Base-by-base conservation (phyloP, 2,888 invertebrate species). In the Agrotis ipsilon region DNA sequence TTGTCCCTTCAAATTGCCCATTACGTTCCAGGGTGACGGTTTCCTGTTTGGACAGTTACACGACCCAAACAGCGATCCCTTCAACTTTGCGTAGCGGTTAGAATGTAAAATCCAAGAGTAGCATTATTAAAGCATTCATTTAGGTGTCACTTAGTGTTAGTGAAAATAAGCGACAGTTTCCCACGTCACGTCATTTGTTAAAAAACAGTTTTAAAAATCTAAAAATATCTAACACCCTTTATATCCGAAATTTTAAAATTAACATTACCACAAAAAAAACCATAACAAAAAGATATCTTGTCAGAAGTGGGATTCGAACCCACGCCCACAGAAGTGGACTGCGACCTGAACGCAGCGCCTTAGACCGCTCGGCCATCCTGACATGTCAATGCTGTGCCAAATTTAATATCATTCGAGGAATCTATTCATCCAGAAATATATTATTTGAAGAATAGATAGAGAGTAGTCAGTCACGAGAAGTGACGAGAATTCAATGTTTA, bases 281-380 rank as follows among this genome's bases (percentile, higher is more conserved):
- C 5, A 49, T 1, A 9, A 45, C 61, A 74, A 74, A 75, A 75
- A 75, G 19, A 0, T 0, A 0, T 11, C 1, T 49, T 75, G 75
- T 75, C 75, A 75, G 75, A 75, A 75, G 75, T 75, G 75, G 75
- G 75, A 75, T 75, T 75, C 75, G 75, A 75, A 75, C 75, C 75
- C 75, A 75, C 75, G 75, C 75, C 75, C 75, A 75, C 75, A 75
- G 75, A 75, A 75, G 75, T 75, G 75, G 75, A 75, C 75, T 75
- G 75, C 75, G 75, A 75, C 75, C 75, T 75, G 75, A 75, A 75
- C 75, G 75, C 75, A 75, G 75, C 75, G 75, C 75, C 75, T 75
- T 75, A 75, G 75, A 75, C 75, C 75, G 75, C 75, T 75, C 75
- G 75, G 75, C 75, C 75, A 75, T 75, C 75, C 75, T 75, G 75